Percentiles rank a stretch among this genome's conserved stretches.
Evolutionary conservation across 2,888 invertebrate genomes (phyloP).

Genomic region (Operophtera brumata): DNA sequence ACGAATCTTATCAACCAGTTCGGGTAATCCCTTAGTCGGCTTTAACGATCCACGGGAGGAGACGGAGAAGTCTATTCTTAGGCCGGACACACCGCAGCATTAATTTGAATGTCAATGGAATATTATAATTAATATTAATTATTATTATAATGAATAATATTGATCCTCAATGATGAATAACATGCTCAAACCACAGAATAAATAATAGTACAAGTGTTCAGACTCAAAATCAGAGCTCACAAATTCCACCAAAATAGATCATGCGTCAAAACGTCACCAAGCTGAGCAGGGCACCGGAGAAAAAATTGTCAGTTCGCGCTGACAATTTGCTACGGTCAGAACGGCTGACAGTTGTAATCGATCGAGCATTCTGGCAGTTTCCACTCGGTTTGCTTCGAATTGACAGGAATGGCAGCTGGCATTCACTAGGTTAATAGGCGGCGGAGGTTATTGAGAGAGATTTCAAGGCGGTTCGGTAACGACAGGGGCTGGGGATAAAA

Average conservation of each 20-base stretch:
- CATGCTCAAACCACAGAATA: too few relatives aligned
- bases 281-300: constrained; percentile 49
- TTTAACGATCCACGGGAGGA: too few relatives aligned
- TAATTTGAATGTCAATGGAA: too few relatives aligned
- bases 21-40: too few relatives aligned
- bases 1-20: too few relatives aligned
- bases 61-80: too few relatives aligned
- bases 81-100: too few relatives aligned
- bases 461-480: neutral
- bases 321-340: constrained; percentile 63
- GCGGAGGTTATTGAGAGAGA: constrained; percentile 7
- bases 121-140: too few relatives aligned
- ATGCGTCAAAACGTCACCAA: constrained; percentile 65
- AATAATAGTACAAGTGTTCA: too few relatives aligned
- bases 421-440: neutral
- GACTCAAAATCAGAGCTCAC: too few relatives aligned
- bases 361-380: constrained; percentile 48
- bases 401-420: constrained; percentile 17
- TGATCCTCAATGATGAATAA: too few relatives aligned
- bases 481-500: constrained; percentile 35
- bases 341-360: constrained; percentile 52
- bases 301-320: constrained; percentile 53
- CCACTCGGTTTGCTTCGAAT: constrained; percentile 39
- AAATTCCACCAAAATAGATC: constrained; percentile 34
- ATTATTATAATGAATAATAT: too few relatives aligned